Percentiles rank a stretch among this genome's conserved stretches.
These are phyloP conservation scores for Anhinga anhinga DNA, from an alignment of 2,113 vertebrate genomes.

Conservation along the genomic window DNA sequence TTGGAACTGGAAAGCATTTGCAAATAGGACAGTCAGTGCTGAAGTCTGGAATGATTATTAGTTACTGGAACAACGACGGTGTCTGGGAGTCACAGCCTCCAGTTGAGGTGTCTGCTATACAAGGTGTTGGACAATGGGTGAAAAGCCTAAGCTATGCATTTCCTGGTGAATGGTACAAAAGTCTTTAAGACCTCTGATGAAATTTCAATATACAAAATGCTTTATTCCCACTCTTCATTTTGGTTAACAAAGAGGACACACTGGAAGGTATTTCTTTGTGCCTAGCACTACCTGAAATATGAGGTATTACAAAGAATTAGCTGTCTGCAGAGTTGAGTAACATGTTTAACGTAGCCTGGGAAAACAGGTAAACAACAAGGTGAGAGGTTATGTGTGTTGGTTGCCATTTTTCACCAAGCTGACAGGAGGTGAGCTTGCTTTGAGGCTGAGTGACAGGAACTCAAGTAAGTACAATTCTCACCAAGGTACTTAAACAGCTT, in stretches of 20 bases:
- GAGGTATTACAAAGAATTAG: background rate
- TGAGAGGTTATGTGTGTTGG: fast-evolving
- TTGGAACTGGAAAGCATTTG: background rate
- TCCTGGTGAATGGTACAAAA: background rate
- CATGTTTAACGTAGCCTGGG: background rate
- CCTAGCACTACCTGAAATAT: background rate
- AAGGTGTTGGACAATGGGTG: background rate
- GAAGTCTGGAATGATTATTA: background rate
- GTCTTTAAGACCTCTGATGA: background rate
- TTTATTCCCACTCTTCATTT: background rate
- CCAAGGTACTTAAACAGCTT: background rate
- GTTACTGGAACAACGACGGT: background rate
- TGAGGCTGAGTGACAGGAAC: background rate
- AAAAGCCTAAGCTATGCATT: background rate
- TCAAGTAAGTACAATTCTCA: background rate
- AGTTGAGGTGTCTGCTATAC: background rate
- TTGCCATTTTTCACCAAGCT: background rate
- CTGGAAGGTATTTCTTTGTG: background rate
- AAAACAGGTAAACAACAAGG: background rate
- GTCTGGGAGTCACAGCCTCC: background rate
- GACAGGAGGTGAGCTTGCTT: background rate
- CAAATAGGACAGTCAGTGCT: background rate
- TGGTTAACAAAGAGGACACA: background rate
- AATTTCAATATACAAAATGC: background rate
- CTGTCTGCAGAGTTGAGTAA: background rate